Base-by-base conservation (phyloP, 2,113 vertebrate species). In the Centropus unirufus region DNA sequence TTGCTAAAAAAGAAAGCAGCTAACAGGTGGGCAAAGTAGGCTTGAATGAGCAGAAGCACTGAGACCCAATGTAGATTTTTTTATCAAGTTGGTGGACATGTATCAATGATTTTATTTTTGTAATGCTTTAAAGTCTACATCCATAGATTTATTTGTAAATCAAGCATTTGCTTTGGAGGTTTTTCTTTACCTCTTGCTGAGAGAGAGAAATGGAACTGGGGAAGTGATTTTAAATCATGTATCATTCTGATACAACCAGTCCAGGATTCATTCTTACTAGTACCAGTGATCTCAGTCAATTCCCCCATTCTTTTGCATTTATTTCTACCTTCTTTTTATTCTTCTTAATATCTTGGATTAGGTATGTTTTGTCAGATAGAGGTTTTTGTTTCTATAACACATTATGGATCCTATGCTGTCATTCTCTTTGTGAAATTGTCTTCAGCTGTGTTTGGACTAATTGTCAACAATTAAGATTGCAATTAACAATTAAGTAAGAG, bases 1-100 rank as follows among this genome's bases (percentile, higher is more conserved):
- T 94, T 93, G 88, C 77, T 83, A 82, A 87, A 94, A 89, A 90
- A 89, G 39, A 61, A 87, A 22, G 9, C 64, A 84, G 10, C 29
- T 44, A 78, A 32, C 29, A 83, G 26, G 22, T 40, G 54, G 14
- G 15, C 22, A 77, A 78, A 55, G 77, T 80, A 79, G 10, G 22
- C 93, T 90, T 90, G 26, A 30, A n/a, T 91, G 83, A 68, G 52
- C 32, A 61, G 63, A 15, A 90, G 3, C 44, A 91, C 58, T 32
- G 75, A 89, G 91, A 61, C 32, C 14, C 32, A n/a, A 63, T 32
- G 61, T 44, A 54, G 49, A 51, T 51, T 92, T 96, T 47, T 49
- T 89, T 93, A 80, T 92, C 74, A 89, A 80, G 64, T 14, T 92
- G 34, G 4, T 21, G 59, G 47, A 44, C 22, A 89, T 84, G 67